Evolutionary conservation across 2,888 invertebrate species (phyloP).

Genomic region (Oasisia sp.): DNA sequence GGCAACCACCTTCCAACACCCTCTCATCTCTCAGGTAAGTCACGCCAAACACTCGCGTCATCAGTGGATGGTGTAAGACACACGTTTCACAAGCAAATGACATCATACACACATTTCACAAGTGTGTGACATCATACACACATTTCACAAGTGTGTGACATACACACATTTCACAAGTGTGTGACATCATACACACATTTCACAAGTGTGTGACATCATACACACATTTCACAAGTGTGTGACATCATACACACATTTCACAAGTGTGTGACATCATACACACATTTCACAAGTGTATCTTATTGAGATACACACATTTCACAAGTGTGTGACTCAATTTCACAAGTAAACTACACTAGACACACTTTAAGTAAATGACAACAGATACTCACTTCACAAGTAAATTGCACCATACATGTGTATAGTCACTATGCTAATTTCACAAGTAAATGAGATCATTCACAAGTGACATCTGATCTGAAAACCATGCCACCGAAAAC

Average conservation of each 20-base stretch:
- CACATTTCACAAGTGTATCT: too few species aligned
- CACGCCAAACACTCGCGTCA: neutral
- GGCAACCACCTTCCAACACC: neutral
- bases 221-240: neutral
- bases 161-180: neutral
- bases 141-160: neutral
- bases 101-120: neutral
- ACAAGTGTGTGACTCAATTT: neutral
- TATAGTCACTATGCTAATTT: too few species aligned
- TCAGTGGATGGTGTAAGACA: neutral
- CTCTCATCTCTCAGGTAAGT: neutral
- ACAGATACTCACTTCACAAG: neutral
- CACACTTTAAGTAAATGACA: neutral
- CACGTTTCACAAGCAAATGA: neutral
- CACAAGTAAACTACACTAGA: neutral
- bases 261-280: too few species aligned
- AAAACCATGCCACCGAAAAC: too few species aligned
- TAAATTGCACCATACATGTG: too few species aligned
- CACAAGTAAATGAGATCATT: too few species aligned
- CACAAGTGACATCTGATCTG: too few species aligned
- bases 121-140: neutral
- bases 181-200: neutral
- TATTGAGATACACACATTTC: neutral
- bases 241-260: neutral
- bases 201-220: neutral